phyloP scores from a whole-genome alignment of 1,140 invertebrate species.

The Zaprionus nigranus region DNA sequence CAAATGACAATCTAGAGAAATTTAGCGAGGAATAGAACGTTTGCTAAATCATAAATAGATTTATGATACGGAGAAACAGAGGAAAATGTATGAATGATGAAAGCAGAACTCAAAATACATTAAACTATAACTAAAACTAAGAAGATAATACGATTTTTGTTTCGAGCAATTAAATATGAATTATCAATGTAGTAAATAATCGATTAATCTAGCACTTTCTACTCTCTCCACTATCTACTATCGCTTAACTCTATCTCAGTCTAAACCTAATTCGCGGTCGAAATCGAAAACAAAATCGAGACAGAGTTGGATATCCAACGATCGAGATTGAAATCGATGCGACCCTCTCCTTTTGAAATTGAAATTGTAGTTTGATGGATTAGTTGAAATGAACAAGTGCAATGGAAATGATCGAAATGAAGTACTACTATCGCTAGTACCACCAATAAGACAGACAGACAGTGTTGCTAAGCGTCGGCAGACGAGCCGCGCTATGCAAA shows the following conservation, averaged over 20 bases:
- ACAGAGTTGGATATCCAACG: background rate
- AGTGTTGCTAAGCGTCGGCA: slow-evolving; percentile 20
- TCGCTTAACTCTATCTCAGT: slow-evolving; percentile 24
- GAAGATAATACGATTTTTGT: background rate
- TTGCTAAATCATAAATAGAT: slow-evolving; percentile 29
- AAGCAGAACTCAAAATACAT: slow-evolving; percentile 2
- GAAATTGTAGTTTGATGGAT: slow-evolving; percentile 72
- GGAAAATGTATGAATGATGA: background rate
- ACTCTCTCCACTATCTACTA: slow-evolving; percentile 16
- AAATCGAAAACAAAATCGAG: background rate
- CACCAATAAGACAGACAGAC: slow-evolving; percentile 19
- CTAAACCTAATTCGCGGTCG: slow-evolving; percentile 1
- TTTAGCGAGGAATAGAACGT: slow-evolving; percentile 45
- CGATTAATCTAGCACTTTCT: slow-evolving; percentile 7
- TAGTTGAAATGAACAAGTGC: slow-evolving; percentile 24
- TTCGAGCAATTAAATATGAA: slow-evolving; percentile 1
- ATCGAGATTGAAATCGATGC: slow-evolving; percentile 18
- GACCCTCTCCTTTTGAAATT: slow-evolving; percentile 23
- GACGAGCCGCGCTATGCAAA: slow-evolving; percentile 9
- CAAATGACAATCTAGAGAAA: slow-evolving; percentile 75
- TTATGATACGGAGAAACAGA: background rate
- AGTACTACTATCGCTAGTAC: slow-evolving; percentile 13
- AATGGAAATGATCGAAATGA: slow-evolving; percentile 5
- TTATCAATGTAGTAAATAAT: slow-evolving; percentile 10
- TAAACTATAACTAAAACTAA: slow-evolving; percentile 17